A percentile compares a stretch with the other conserved stretches of the same genome.
Evolutionary conservation across 37 sponge, comb jelly and placozoan species (phyloP).

Genomic region (Beroe forskalii): DNA sequence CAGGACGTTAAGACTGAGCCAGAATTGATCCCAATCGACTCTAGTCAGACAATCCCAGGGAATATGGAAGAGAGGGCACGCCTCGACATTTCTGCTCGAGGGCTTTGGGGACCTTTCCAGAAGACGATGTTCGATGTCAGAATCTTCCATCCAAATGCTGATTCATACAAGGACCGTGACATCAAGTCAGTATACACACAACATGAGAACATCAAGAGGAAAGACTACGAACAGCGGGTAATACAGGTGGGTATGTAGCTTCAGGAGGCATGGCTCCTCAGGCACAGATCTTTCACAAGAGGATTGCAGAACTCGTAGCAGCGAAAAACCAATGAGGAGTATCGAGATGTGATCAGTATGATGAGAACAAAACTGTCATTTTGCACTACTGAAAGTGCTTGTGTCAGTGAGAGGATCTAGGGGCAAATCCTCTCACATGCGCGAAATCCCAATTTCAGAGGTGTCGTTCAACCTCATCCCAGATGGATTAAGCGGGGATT

Average conservation of each 20-base stretch:
- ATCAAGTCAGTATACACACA: background rate
- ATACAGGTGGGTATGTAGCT: background rate
- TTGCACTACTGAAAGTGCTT: too few species aligned
- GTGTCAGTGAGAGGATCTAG: too few species aligned
- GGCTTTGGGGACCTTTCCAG: background rate
- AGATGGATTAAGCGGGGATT: too few species aligned
- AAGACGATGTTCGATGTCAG: background rate
- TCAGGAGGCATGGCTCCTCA: background rate
- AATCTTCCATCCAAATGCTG: background rate
- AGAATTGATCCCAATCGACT: background rate
- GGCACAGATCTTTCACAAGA: background rate
- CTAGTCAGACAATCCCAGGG: background rate
- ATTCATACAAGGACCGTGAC: background rate
- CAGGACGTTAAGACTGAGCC: background rate
- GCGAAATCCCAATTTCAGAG: background rate
- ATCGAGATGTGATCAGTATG: background rate
- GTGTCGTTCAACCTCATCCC: background rate
- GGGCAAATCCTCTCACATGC: too few species aligned
- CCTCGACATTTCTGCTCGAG: background rate
- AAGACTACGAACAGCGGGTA: background rate
- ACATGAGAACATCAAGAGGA: background rate
- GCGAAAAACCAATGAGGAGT: background rate
- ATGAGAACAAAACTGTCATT: background rate
- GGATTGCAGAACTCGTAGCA: background rate
- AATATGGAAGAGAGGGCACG: background rate